Evolutionary conservation across 2,113 vertebrate species (phyloP), one percentile per base, ranked within the genome.

Genomic region (Suncus etruscus): DNA sequence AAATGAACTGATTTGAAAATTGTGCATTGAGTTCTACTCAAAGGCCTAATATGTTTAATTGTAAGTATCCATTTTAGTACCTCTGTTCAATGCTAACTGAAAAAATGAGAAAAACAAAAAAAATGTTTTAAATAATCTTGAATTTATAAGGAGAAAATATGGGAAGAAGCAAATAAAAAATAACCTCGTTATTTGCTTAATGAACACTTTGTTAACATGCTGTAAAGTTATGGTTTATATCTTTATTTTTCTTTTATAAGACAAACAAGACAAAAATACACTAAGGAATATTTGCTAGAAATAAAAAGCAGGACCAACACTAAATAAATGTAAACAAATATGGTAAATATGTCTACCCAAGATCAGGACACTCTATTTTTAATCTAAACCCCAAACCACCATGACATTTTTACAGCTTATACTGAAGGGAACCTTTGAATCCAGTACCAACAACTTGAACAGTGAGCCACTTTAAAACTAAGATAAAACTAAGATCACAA

Each of bases 321-420:
- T 88, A 90, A 90, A 90, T 79, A 93, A 95, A 94, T 90, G 89
- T 95, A 96, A 96, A 96, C 80, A 95, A 94, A 90, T 86, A 95
- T 45, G 83, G 92, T 76, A 81, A 95, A 89, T 89, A 92, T 3
- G 18, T 80, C 94, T 95, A 90, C 90, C 91, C 72, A 95, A 93
- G 94, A 95, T 91, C 93, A 96, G 92, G 74, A 95, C 90, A 94
- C 70, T 80, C 92, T 96, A 96, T 95, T 94, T 96, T 96, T 94
- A 96, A 90, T 89, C 76, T 87, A 90, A 95, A 91, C 93, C 94
- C 80, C 90, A 95, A 96, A 95, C 95, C 94, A 96, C 94, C 54
- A 77, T 65, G 88, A 86, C 83, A 94, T 92, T 96, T 96, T 96
- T 96, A 95, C 12, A 6, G 88, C 76, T 91, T 88, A 88, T 77